phyloP scores from a whole-genome alignment of 1,140 invertebrate species.

The Drosophila setifemur region DNA sequence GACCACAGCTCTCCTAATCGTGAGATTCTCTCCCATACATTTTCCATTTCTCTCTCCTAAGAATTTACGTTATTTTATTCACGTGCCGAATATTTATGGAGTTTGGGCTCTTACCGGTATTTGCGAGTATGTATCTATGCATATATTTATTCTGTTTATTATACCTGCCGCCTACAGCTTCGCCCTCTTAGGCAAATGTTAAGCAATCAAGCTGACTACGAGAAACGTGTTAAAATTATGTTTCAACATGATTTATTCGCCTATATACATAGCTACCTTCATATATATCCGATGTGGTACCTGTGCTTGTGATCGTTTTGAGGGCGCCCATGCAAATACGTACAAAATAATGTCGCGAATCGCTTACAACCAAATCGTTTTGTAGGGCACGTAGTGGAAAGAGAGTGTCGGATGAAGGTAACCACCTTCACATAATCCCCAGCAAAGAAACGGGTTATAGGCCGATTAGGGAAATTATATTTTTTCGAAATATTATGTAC shows the following conservation, averaged over 20 bases:
- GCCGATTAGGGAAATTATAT: no score
- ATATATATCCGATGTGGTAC: no score
- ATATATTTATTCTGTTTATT: constrained; percentile 31
- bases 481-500: background rate
- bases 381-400: no score
- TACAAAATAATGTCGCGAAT: background rate
- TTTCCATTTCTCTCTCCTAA: constrained; percentile 4
- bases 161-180: background rate
- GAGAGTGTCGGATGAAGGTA: no score
- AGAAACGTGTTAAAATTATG: constrained; percentile 60
- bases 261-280: no score
- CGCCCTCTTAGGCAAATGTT: constrained; percentile 37
- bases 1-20: background rate
- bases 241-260: constrained; percentile 43
- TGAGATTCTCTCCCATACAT: background rate
- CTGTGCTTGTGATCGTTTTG: background rate
- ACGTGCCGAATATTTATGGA: constrained; percentile 1
- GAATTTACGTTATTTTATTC: constrained; percentile 7
- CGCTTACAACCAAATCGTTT: no score
- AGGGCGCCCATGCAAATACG: background rate
- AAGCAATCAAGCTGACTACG: constrained; percentile 41
- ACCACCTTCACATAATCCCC: no score
- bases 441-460: no score
- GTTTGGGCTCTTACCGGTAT: background rate
- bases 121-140: background rate